Conservation (phyloP, 1,140 invertebrate species). For the Drosophila athabasca region DNA sequence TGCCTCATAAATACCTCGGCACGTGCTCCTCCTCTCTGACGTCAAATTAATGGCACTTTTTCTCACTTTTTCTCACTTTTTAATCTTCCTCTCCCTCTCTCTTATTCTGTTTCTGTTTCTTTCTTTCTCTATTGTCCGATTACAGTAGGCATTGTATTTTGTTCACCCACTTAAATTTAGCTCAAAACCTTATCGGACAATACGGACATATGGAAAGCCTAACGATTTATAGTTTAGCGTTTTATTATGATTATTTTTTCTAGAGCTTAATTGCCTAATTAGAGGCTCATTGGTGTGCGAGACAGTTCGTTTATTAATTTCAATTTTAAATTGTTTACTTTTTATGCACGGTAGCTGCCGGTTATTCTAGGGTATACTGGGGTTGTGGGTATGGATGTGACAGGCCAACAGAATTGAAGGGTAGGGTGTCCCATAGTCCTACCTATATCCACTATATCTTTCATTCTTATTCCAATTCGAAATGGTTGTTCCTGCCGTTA, state of each 20-base stretch:
- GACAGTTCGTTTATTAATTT: slow-evolving; percentile 38
- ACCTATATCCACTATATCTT: too few relatives aligned
- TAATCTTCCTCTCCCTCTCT: too few relatives aligned
- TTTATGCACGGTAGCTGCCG: too few relatives aligned
- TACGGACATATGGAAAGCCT: not conserved
- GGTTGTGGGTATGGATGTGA: too few relatives aligned
- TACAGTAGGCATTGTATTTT: slow-evolving; percentile 2
- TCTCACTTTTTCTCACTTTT: too few relatives aligned
- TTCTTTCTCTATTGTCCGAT: not conserved
- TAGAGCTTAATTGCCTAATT: slow-evolving; percentile 39
- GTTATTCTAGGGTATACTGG: too few relatives aligned
- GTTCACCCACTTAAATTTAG: slow-evolving; percentile 17
- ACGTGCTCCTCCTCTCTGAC: slow-evolving; percentile 33
- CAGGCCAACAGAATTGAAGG: too few relatives aligned
- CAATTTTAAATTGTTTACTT: slow-evolving; percentile 43
- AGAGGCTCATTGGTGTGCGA: slow-evolving; percentile 13
- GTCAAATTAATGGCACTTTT: slow-evolving; percentile 1
- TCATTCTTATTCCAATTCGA: too few relatives aligned
- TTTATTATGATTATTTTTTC: slow-evolving; percentile 1
- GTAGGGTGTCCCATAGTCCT: too few relatives aligned
- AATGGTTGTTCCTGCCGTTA: not conserved
- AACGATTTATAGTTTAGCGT: slow-evolving; percentile 20
- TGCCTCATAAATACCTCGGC: slow-evolving; percentile 38
- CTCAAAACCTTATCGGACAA: slow-evolving; percentile 2
- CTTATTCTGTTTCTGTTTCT: not conserved